Evolutionary conservation across 23 tunicate genomes (phyloP).

Genomic region (Trididemnum nubilum): DNA sequence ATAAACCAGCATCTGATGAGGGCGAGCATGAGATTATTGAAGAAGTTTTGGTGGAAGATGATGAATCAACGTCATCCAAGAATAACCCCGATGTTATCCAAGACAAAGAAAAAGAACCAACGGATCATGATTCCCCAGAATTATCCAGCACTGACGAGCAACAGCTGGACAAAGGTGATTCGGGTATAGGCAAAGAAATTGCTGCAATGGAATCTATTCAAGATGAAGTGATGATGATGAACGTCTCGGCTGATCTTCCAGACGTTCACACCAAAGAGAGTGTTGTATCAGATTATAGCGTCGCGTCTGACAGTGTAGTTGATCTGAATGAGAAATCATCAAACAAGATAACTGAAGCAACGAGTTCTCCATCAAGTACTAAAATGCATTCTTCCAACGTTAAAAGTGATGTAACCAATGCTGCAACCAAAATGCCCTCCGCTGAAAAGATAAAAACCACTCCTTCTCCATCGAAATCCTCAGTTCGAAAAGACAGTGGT

Average conservation of each 20-base stretch:
- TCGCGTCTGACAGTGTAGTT: not conserved
- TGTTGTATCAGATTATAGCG: slow-evolving; percentile 1
- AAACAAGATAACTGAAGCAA: not conserved
- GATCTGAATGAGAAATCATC: not conserved
- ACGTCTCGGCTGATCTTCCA: slow-evolving; percentile 21
- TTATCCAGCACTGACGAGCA: not conserved
- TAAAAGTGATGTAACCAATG: too few species aligned
- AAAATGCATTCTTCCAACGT: not conserved
- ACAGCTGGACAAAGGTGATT: not conserved
- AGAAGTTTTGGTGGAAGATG: slow-evolving; percentile 16
- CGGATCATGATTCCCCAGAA: not conserved
- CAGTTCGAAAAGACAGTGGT: slow-evolving; percentile 37
- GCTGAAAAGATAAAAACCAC: not conserved
- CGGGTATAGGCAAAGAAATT: slow-evolving; percentile 43
- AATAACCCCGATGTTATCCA: not conserved
- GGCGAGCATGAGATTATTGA: slow-evolving; percentile 44
- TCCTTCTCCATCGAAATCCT: not conserved
- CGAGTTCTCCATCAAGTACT: not conserved
- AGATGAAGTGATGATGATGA: slow-evolving; percentile 57
- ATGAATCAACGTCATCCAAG: not conserved
- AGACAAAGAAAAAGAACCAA: not conserved
- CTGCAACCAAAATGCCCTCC: not conserved
- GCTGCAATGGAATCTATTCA: slow-evolving; percentile 66
- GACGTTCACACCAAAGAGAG: slow-evolving; percentile 20
- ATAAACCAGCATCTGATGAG: not conserved